Evolutionary conservation across 2,113 vertebrate species (phyloP).

Genomic region (Candoia aspera): DNA sequence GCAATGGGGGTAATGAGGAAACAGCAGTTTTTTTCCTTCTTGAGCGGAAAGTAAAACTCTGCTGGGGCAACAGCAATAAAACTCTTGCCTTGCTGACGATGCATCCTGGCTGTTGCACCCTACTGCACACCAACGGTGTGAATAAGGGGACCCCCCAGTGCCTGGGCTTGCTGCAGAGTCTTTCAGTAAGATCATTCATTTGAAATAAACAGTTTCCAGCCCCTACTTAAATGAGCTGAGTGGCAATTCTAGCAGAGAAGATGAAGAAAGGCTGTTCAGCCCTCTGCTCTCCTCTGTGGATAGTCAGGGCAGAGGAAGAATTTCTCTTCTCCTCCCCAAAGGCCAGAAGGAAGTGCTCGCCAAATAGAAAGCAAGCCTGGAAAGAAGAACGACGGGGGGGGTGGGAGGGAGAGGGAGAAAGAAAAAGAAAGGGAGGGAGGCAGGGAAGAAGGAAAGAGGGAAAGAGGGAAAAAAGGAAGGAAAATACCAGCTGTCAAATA

Average conservation of each 20-base stretch:
- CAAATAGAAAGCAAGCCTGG: not conserved
- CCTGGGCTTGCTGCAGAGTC: not conserved
- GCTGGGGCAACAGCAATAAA: not conserved
- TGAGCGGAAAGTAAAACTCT: not conserved
- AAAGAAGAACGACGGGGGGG: conserved; percentile 17
- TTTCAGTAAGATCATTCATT: not conserved
- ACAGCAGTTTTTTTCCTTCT: not conserved
- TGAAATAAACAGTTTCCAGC: not conserved
- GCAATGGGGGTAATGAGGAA: not conserved
- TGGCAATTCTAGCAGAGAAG: not conserved
- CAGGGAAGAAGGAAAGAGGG: not conserved
- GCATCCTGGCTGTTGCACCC: not conserved
- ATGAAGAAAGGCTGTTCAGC: not conserved
- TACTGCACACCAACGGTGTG: not conserved
- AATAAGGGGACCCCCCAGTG: no score
- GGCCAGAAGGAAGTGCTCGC: not conserved
- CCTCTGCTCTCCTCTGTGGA: not conserved
- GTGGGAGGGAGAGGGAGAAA: not conserved
- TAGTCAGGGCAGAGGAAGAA: not conserved
- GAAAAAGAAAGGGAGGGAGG: not conserved
- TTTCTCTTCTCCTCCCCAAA: not conserved
- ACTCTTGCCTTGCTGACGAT: not conserved
- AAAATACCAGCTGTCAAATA: conserved; percentile 2
- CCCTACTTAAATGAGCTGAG: not conserved
- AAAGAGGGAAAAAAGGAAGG: not conserved